Percentiles rank a stretch among this genome's conserved stretches.
Evolutionary conservation across 2,797 vertebrate genomes (phyloP).

Genomic region (Hyperoplus immaculatus): DNA sequence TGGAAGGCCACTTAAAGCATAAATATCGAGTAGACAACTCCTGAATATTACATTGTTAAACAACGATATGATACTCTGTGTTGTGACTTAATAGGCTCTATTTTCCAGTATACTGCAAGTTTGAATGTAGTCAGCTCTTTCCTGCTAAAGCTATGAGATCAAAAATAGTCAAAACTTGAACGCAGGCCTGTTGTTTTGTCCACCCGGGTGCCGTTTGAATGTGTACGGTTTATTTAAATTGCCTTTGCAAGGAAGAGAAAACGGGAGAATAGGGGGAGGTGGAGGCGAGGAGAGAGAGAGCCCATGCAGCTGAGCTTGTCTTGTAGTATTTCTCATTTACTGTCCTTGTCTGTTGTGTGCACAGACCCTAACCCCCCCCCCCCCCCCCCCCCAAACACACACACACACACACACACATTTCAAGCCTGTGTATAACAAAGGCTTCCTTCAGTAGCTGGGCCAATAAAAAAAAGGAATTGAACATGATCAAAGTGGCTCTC

Average conservation of each 20-base stretch:
- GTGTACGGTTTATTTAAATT: slow-evolving; percentile 13
- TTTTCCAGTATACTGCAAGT: not conserved
- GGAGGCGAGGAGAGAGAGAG: not conserved
- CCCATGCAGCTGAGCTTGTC: slow-evolving; percentile 26
- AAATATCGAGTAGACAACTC: not conserved
- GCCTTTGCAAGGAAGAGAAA: slow-evolving; percentile 19
- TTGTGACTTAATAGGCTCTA: no score
- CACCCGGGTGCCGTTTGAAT: not conserved
- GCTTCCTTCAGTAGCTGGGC: slow-evolving; percentile 49
- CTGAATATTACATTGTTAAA: no score
- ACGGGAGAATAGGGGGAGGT: slow-evolving; percentile 4
- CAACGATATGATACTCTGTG: not conserved
- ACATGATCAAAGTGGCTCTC: slow-evolving; percentile 53
- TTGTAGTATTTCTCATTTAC: slow-evolving; percentile 61
- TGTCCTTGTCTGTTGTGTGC: slow-evolving; percentile 57
- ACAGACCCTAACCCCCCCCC: slow-evolving; percentile 38
- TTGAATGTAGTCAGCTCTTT: not conserved
- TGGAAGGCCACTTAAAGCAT: not conserved
- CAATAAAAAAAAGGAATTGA: slow-evolving; percentile 71
- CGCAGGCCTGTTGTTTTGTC: not conserved
- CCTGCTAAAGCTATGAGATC: not conserved
- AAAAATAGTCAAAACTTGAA: not conserved
- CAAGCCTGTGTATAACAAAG: slow-evolving; percentile 58
- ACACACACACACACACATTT: no score
- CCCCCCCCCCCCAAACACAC: not conserved